These are phyloP conservation scores for Anthopleura sola DNA, from an alignment of 64 coral and sea anemone species.

Conservation along the genomic window DNA sequence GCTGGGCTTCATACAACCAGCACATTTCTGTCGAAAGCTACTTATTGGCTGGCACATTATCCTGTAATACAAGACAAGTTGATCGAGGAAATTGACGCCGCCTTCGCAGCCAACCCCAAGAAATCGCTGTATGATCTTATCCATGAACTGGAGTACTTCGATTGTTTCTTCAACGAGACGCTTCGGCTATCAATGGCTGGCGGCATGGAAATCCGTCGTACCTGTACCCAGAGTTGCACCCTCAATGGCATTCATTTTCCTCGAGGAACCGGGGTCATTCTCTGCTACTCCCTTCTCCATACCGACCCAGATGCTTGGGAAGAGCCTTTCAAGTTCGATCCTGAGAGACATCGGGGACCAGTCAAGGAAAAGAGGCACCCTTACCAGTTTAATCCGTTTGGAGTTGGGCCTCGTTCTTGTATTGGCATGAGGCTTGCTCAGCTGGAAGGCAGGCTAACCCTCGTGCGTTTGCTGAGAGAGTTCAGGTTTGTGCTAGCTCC, in stretches of 20 bases:
- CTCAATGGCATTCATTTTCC: constrained; percentile 42
- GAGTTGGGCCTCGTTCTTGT: background rate
- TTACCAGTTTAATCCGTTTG: constrained; percentile 8
- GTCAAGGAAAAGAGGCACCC: constrained; percentile 6
- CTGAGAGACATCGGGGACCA: constrained; percentile 36
- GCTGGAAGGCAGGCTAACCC: constrained; percentile 1
- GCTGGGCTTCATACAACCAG: constrained; percentile 45
- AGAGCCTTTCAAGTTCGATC: constrained; percentile 52
- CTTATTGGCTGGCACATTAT: constrained; percentile 30
- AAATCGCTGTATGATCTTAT: constrained; percentile 24
- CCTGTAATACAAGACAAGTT: constrained; percentile 48
- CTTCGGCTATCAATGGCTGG: background rate
- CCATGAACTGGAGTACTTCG: constrained; percentile 36
- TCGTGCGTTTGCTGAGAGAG: background rate
- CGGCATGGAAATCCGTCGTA: background rate
- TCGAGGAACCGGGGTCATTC: constrained; percentile 28
- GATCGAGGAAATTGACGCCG: constrained; percentile 25
- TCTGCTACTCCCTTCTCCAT: constrained; percentile 34
- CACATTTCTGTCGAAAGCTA: constrained; percentile 11
- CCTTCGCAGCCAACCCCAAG: constrained; percentile 19
- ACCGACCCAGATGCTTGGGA: constrained; percentile 53
- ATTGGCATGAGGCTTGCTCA: background rate
- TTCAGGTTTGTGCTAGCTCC: background rate
- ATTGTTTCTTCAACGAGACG: constrained; percentile 41
- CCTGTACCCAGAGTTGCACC: constrained; percentile 34